Evolutionary conservation across 2,113 vertebrate genomes (phyloP), one percentile per base, ranked within the genome.

Genomic region (Ariopsis seemanni): DNA sequence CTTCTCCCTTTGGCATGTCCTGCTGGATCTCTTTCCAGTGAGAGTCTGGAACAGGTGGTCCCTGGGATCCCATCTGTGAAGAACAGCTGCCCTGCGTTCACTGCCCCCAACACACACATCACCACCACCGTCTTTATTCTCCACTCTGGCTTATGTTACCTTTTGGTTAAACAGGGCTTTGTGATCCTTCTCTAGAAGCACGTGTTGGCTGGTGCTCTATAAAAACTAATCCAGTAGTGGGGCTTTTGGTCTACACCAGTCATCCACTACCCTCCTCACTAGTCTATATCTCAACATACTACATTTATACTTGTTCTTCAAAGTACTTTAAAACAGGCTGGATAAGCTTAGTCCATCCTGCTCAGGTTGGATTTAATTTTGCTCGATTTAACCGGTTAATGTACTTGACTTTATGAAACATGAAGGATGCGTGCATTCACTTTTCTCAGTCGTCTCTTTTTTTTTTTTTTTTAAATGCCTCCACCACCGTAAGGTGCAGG

Each of bases 31-130:
- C 81, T 80, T 58, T 79, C 74, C 55, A 22, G 55, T 86, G n/a
- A 25, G 72, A 58, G 83, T 90, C 67, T 42, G 20, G 83, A 86
- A 90, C 91, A 91, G 90, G 91, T 90, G 90, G 90, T 65, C 58
- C 52, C 34, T 88, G 80, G 86, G 89, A 62, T 86, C 87, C 88
- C 91, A 90, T 91, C 91, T 91, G 90, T 90, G 30, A 58, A 57
- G 75, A 90, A 87, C 91, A 91, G 90, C 90, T 91, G 90, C 72
- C 85, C 67, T 63, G n/a, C 11, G 60, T 77, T 74, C 52, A 80
- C 67, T 30, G 20, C 65, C 86, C 78, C 57, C 20, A 60, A 53
- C 62, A n/a, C 81, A 52, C 63, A 69, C 62, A 52, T 30, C 63
- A 50, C 55, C 81, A 50, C 62, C 30, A 25, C 14, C 15, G 74